Base-by-base conservation (phyloP, 2,888 invertebrate species). In the Monopis laevigella region DNA sequence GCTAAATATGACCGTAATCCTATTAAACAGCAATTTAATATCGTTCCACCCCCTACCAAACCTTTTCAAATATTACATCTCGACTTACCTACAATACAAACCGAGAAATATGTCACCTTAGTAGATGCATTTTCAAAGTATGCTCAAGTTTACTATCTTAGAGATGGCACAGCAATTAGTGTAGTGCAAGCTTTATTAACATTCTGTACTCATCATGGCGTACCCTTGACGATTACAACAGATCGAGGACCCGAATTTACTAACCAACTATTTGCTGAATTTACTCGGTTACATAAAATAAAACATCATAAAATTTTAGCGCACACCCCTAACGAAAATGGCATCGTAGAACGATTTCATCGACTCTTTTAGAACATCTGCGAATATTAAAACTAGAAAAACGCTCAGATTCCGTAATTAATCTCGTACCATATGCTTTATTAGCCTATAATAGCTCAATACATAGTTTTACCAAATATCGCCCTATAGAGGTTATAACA, bases 1-100 rank as follows among this genome's bases (percentile, higher is more conserved):
- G 42, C 36, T 4, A 56, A 54, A 49, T 54, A 55, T 12, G 54
- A 55, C 45, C 32, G 53, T 1, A 53, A 54, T 6, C 55, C 53
- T 0, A 16, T 54, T 13, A 53, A 48, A 46, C 10, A 45, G 43
- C 52, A 52, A 3, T 16, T 55, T n/a, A 24, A 52, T 0, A 11
- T 55, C 10, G 55, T 52, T 3, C 46, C 55, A 1, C 55, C 53
- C 21, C 48, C 51, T 2, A 21, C 18, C 11, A 52, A 53, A 46
- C 51, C 50, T 1, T 46, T 53, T 46, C 46, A 53, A 44, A 48
- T 51, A 12, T 30, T 53, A 19, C 50, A 45, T 10, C 52, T 54
- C 51, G 49, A 52, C 27, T 17, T 40, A 26, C 27, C 12, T 17
- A 17, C 7, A 3, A 29, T n/a, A 13, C 8, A 34, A 30, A 40